Percentiles rank a stretch among this genome's conserved stretches.
Conservation (phyloP, 2,888 invertebrate genomes). For the Eupithecia tripunctaria region DNA sequence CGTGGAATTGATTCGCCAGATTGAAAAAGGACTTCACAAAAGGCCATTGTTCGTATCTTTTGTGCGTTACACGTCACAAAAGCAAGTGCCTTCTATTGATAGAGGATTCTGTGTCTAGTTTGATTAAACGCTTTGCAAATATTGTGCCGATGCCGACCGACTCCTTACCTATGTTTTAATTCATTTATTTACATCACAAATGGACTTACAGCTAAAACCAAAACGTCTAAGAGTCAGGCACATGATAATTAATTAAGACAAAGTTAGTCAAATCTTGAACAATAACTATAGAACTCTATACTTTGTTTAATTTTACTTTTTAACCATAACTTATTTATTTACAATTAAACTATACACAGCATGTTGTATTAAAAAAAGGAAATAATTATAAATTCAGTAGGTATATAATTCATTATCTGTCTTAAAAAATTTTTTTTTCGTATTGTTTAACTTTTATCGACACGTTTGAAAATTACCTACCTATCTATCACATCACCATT, state of each 20-base stretch:
- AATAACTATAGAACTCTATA: neutral
- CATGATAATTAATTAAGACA: too few species aligned
- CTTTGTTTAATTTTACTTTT: neutral
- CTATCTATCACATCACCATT: neutral
- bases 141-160: slow-evolving; percentile 2
- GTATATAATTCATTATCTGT: neutral
- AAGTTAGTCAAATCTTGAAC: too few species aligned
- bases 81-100: slow-evolving; percentile 26
- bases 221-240: too few species aligned
- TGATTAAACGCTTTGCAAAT: slow-evolving; percentile 35
- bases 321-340: too few species aligned
- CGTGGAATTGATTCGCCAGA: slow-evolving; percentile 53
- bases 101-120: slow-evolving; percentile 25
- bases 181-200: too few species aligned
- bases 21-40: slow-evolving; percentile 45
- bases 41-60: slow-evolving; percentile 45
- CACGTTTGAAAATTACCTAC: neutral
- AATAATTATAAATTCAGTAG: too few species aligned
- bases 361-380: too few species aligned
- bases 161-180: neutral
- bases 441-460: neutral
- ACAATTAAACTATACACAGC: too few species aligned
- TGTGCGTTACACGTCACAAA: slow-evolving; percentile 33
- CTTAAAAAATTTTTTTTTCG: neutral
- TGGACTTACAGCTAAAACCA: too few species aligned